Evolutionary conservation across 2,113 vertebrate species (phyloP), one percentile per base, ranked within the genome.

Genomic region (Hipposideros armiger): DNA sequence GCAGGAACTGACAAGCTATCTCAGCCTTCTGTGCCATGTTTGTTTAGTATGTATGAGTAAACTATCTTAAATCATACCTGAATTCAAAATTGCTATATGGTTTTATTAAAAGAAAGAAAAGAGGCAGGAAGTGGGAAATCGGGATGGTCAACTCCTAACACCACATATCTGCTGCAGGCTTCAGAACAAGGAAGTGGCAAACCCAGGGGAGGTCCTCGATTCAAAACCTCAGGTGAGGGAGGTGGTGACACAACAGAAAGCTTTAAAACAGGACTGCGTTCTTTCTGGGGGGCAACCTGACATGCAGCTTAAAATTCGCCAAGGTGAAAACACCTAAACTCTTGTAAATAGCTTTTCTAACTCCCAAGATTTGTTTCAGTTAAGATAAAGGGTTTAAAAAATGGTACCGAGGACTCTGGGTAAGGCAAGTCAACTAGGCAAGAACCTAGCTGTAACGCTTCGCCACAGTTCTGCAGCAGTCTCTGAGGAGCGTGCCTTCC

Each of bases 351-450:
- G 14, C 32, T 62, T 91, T 82, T 62, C 66, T 91, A 82, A 66
- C 42, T 83, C 30, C 30, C 72, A 83, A 69, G 76, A 84, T 64
- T 62, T 74, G 36, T 56, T 81, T 82, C 62, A 47, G 60, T 26
- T 94, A 92, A 89, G 78, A 85, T 20, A 70, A 92, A 80, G 56
- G 26, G 42, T 45, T 82, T 81, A 24, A 86, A 32, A 86, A 74
- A 54, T 22, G 91, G 77, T 50, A 86, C n/a, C 20, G 64, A 56
- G 40, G 9, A 60, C n/a, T 74, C 9, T 40, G 17, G 30, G 4
- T 3, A 32, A 72, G 72, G 74, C 78, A 77, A 70, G 40, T 36
- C 19, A 50, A 74, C 40, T 0, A 82, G 70, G 64, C 84, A 83
- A 90, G 92, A 45, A 26, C 47, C 28, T 1, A 0, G 11, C 82